Percentiles rank a stretch among this genome's conserved stretches.
Conservation (phyloP, 2,797 vertebrate species). For the Ataeniobius toweri region DNA sequence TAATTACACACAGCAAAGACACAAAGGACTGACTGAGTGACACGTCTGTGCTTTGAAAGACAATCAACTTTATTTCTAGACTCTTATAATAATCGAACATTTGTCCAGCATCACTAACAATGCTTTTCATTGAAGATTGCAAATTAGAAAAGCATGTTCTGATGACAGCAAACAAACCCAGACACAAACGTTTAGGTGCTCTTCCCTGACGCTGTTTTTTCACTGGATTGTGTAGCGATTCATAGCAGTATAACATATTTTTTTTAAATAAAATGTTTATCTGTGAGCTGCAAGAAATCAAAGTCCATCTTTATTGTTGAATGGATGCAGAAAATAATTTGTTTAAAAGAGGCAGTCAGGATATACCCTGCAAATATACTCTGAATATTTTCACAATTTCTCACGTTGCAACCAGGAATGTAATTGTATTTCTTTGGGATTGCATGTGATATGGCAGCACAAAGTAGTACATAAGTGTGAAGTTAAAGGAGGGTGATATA, state of each 20-base stretch:
- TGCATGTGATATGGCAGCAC: background rate
- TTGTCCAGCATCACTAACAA: background rate
- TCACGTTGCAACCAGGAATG: background rate
- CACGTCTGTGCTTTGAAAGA: background rate
- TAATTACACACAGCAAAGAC: conserved; percentile 43
- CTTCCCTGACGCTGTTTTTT: background rate
- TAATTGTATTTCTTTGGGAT: background rate
- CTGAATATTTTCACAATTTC: background rate
- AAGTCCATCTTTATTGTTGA: background rate
- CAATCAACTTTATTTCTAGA: conserved; percentile 1
- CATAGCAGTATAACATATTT: background rate
- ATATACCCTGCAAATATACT: background rate
- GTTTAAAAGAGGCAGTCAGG: background rate
- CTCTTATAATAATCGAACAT: background rate
- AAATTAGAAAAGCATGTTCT: background rate
- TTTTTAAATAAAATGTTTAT: background rate
- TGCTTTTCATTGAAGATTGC: background rate
- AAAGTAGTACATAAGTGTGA: background rate
- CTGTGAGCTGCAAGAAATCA: background rate
- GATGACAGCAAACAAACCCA: background rate
- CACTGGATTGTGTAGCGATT: background rate
- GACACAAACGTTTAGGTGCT: background rate
- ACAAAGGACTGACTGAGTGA: no score
- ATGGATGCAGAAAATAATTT: background rate
- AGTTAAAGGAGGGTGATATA: background rate